These are phyloP conservation scores for Salvelinus fontinalis DNA, from an alignment of 2,113 vertebrate genomes.

Conservation along the genomic window DNA sequence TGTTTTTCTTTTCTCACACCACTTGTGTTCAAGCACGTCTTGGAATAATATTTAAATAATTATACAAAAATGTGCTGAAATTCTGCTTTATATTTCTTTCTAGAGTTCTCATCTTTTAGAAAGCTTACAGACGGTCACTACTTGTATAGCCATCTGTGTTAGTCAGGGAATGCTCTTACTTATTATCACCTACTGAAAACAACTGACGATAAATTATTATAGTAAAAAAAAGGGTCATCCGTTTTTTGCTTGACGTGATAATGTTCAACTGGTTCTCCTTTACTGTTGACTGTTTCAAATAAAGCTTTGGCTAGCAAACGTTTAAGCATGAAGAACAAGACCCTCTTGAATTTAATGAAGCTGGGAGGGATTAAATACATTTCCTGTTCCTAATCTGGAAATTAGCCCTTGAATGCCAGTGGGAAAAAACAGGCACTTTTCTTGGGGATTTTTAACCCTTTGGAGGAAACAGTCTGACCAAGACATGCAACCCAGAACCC, in stretches of 20 bases:
- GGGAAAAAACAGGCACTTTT: conserved; percentile 33
- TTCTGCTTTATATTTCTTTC: neutral
- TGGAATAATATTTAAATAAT: conserved; percentile 28
- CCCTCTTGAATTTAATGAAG: conserved; percentile 68
- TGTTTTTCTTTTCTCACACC: neutral
- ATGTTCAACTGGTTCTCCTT: conserved; percentile 55
- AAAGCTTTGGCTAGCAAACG: conserved; percentile 22
- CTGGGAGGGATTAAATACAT: conserved; percentile 66
- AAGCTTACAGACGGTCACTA: conserved; percentile 3
- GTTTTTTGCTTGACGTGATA: conserved; percentile 46
- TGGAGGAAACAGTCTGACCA: neutral
- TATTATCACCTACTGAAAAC: conserved; percentile 16
- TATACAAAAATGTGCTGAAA: neutral
- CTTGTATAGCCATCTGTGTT: conserved; percentile 10
- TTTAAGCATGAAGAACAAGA: conserved; percentile 70
- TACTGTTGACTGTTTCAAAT: conserved; percentile 47
- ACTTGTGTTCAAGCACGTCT: conserved; percentile 7
- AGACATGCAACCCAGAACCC: neutral
- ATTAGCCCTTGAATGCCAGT: conserved; percentile 52
- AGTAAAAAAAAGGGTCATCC: neutral
- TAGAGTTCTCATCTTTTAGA: conserved; percentile 11
- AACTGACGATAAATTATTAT: neutral
- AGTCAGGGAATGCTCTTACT: conserved; percentile 17
- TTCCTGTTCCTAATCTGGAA: conserved; percentile 70
- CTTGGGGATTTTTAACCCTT: conserved; percentile 15